These are phyloP conservation scores for Marcusenius ussheri DNA, from an alignment of 2,113 vertebrate genomes.

Conservation along the genomic window DNA sequence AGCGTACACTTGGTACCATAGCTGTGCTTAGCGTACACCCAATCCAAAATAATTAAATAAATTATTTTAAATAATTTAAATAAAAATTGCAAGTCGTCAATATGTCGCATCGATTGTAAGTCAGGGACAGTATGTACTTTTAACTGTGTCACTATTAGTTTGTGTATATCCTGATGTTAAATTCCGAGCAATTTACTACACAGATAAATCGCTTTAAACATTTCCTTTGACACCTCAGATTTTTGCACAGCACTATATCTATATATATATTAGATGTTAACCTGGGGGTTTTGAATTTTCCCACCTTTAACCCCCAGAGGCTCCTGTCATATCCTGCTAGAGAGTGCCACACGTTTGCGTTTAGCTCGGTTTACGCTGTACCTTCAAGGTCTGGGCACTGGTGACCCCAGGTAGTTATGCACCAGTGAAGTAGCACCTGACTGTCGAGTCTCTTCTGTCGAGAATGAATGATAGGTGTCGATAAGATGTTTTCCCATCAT, in stretches of 20 bases:
- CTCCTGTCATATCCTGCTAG: neutral
- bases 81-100: neutral
- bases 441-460: neutral
- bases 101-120: neutral
- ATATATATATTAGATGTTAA: neutral
- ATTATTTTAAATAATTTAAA: too few relatives aligned
- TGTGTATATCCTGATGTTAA: neutral
- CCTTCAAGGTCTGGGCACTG: neutral
- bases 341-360: neutral
- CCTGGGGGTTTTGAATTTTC: neutral
- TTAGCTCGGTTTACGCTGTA: neutral
- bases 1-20: neutral
- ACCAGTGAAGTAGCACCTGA: neutral
- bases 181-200: neutral
- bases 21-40: neutral
- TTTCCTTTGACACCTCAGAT: neutral
- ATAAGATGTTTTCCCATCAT: neutral
- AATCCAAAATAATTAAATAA: too few relatives aligned
- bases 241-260: neutral
- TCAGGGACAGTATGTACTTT: neutral
- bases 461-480: neutral
- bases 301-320: neutral
- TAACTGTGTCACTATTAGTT: neutral
- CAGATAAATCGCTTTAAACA: neutral
- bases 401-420: neutral